Evolutionary conservation across 2,797 vertebrate genomes (phyloP).

Genomic region (Tapirus indicus): DNA sequence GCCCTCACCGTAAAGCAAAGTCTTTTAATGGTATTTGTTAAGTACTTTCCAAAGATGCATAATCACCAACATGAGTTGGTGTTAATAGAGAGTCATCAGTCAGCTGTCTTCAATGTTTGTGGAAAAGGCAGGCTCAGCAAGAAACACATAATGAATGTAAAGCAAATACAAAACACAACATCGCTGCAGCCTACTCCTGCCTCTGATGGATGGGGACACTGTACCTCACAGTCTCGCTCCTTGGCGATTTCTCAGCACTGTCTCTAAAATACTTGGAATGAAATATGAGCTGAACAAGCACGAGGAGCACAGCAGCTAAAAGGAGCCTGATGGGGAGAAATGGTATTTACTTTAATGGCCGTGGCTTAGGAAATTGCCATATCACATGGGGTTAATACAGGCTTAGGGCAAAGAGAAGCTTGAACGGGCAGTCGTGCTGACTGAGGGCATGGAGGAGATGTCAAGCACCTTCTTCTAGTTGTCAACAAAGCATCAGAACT

Average conservation of each 20-base stretch:
- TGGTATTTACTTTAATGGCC: constrained; percentile 84
- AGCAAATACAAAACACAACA: constrained; percentile 72
- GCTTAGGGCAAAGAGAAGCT: constrained; percentile 68
- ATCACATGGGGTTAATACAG: constrained; percentile 76
- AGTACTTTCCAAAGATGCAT: constrained; percentile 79
- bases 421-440: neutral
- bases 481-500: constrained; percentile 51
- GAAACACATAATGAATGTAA: constrained; percentile 73
- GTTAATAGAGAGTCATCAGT: constrained; percentile 77
- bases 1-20: constrained; percentile 69
- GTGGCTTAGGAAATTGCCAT: constrained; percentile 77
- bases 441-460: constrained; percentile 72
- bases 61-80: constrained; percentile 68
- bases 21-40: constrained; percentile 78
- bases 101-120: constrained; percentile 76
- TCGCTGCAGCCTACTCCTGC: constrained; percentile 64
- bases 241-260: constrained; percentile 72
- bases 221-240: constrained; percentile 54
- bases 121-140: constrained; percentile 76
- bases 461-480: constrained; percentile 66
- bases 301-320: constrained; percentile 62
- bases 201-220: constrained; percentile 68
- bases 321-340: constrained; percentile 76
- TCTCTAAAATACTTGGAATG: constrained; percentile 70
- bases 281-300: constrained; percentile 82